Conservation (phyloP, 2,888 invertebrate species). For the Drosophila phalerata region DNA sequence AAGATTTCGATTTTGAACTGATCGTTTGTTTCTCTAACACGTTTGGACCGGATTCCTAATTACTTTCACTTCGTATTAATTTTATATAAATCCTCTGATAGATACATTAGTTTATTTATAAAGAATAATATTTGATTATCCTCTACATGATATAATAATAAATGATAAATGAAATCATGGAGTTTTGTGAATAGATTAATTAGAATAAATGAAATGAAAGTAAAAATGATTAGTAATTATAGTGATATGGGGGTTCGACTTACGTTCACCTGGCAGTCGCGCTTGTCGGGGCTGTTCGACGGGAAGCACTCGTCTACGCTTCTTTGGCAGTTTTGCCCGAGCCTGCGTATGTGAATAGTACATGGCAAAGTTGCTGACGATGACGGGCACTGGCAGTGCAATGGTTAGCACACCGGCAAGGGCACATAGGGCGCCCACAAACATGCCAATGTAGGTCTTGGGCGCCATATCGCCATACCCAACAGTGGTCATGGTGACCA, state of each 20-base stretch:
- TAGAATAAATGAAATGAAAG: no score
- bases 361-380: slow-evolving; percentile 99
- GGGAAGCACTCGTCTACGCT: slow-evolving; percentile 97
- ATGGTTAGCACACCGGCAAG: slow-evolving; percentile 99
- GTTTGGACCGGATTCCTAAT: no score
- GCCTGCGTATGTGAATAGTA: slow-evolving; percentile 98
- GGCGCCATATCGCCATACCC: slow-evolving; percentile 99
- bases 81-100: no score
- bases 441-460: slow-evolving; percentile 99
- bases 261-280: slow-evolving; percentile 77
- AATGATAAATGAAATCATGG: no score
- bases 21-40: no score
- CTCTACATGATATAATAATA: no score
- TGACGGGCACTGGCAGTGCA: slow-evolving; percentile 99
- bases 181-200: no score
- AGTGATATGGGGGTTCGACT: slow-evolving; percentile 13
- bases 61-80: no score
- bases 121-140: no score
- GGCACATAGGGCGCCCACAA: slow-evolving; percentile 98
- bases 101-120: no score
- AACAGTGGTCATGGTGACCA: slow-evolving; percentile 99
- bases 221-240: no score
- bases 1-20: no score
- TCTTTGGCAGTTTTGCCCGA: slow-evolving; percentile 99
- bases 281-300: slow-evolving; percentile 94